Percentiles rank a stretch among this genome's conserved stretches.
Conservation (phyloP, 2,113 vertebrate species). For the Silurus meridionalis region DNA sequence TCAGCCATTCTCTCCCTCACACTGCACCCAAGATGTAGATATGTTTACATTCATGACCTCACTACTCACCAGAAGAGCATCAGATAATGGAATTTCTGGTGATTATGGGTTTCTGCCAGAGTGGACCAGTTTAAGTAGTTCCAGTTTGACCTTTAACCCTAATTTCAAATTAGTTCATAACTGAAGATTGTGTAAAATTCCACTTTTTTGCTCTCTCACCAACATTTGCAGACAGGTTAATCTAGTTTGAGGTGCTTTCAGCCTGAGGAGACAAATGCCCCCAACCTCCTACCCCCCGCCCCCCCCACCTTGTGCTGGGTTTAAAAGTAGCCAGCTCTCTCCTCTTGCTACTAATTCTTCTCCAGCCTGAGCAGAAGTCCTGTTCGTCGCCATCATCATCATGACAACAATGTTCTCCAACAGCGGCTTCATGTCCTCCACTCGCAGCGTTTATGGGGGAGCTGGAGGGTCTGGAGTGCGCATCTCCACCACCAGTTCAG, state of each 20-base stretch:
- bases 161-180: not conserved
- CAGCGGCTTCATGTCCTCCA: not conserved
- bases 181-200: not conserved
- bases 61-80: too few relatives aligned
- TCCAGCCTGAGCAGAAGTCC: conserved; percentile 32
- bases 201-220: not conserved
- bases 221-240: conserved; percentile 2
- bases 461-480: conserved; percentile 46
- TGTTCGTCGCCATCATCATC: not conserved
- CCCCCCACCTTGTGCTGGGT: not conserved
- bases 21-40: not conserved
- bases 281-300: not conserved
- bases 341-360: not conserved
- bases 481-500: conserved; percentile 54
- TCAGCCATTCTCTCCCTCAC: not conserved
- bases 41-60: too few relatives aligned
- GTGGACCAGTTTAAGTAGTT: not conserved
- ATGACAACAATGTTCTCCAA: conserved; percentile 26
- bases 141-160: not conserved
- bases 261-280: conserved; percentile 5
- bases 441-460: conserved; percentile 60
- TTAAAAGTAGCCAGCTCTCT: conserved; percentile 16
- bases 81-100: not conserved
- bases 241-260: conserved; percentile 16
- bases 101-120: not conserved